Base-by-base conservation (phyloP, 2,797 vertebrate genomes). In the Acridotheres tristis region DNA sequence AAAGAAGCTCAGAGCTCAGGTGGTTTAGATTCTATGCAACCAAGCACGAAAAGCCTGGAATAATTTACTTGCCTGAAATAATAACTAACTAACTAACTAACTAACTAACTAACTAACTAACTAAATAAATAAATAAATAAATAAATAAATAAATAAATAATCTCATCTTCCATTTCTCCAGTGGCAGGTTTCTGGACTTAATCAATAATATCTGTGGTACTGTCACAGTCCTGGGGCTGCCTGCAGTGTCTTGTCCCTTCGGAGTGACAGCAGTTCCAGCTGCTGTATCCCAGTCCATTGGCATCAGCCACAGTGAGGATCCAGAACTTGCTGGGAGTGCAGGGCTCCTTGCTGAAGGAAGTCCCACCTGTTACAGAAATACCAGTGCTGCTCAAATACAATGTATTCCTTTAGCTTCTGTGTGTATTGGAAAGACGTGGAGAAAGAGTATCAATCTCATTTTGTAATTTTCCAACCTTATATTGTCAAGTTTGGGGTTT, bases 281-380 rank as follows among this genome's bases (percentile, higher is more conserved):
- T 74, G 17, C 6, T 55, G 8, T 67, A 57, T 48, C 38, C 36
- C 42, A 17, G 36, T 45, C 58, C 13, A 1, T 38, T 25, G 23
- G 43, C 43, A 58, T 26, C 29, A 10, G 38, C 6, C 8, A 7
- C 40, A 71, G 17, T 10, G 27, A 47, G 53, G 36, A 40, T 40
- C 68, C 47, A 43, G 9, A 11, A 1, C 20, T 20, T 22, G 0
- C 27, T 63, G 48, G 0, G 6, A 34, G 43, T 16, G 5, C 62
- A 59, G 75, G 11, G 32, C 54, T 75, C 63, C 55, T 61, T 88
- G 32, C 65, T 61, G 59, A 34, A 75, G n/a, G 19, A 65, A 59
- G 13, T 54, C 54, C 51, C 73, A 36, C 8, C 32, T 67, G 5
- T 72, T 58, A 30, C 5, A 61, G 29, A 29, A 67, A 53, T 22